These are phyloP conservation scores for Trissonchulus latispiculum DNA, from an alignment of 2,888 invertebrate species.

Conservation along the genomic window DNA sequence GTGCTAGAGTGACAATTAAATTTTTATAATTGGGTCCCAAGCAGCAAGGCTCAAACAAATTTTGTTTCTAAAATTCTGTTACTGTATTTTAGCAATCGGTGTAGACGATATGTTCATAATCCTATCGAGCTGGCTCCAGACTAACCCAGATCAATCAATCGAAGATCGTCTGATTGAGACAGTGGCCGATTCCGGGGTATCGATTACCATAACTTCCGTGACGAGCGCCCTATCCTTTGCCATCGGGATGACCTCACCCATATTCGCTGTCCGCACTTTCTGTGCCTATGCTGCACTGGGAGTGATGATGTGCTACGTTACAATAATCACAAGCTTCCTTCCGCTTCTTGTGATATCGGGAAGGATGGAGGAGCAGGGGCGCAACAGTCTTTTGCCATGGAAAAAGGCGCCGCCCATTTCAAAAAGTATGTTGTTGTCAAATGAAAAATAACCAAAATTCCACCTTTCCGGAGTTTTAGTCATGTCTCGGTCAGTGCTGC, in stretches of 20 bases:
- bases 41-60: no score
- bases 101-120: not conserved
- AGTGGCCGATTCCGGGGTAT: not conserved
- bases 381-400: not conserved
- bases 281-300: not conserved
- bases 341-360: not conserved
- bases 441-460: no score
- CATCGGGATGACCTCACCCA: not conserved
- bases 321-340: not conserved
- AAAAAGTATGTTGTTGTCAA: no score
- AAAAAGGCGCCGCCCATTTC: no score
- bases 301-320: not conserved
- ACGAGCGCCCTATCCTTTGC: not conserved
- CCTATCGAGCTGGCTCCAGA: not conserved
- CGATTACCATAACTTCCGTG: not conserved
- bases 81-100: constrained; percentile 43
- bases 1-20: no score
- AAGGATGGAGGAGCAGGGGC: not conserved
- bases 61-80: constrained; percentile 85
- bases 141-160: not conserved
- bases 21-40: no score
- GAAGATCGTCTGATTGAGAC: not conserved
- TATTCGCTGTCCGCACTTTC: not conserved
- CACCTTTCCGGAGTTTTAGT: no score
- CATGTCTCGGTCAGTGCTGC: no score